Evolutionary conservation across 2,113 vertebrate genomes (phyloP), one percentile per base, ranked within the genome.

Genomic region (Prionailurus viverrinus): DNA sequence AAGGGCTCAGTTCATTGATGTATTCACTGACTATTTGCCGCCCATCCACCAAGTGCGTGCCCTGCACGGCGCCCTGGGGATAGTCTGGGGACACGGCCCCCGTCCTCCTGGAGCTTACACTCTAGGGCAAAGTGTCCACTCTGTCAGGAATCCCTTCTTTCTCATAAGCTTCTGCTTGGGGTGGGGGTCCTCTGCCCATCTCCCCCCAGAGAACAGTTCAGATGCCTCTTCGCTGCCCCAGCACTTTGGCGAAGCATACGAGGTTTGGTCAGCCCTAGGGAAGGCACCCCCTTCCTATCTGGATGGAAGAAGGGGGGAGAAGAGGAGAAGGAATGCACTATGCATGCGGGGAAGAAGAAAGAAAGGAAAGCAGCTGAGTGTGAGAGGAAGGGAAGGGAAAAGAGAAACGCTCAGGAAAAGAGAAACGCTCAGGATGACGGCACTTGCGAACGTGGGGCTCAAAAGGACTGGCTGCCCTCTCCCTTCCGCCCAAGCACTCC

Each of bases 31-130:
- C 31, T 19, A 51, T 73, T 36, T 83, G 58, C 61, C 48, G n/a
- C 4, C 4, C 3, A 2, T 51, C 8, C 33, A 36, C 21, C 7
- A 0, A 41, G 51, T 15, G 5, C 1, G 25, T n/a, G 15, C 39
- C 2, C 82, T 33, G 51, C 0, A 9, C n/a, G 1, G 12, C 41
- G 36, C 51, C 5, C 51, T n/a, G 8, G 88, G 86, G 66, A 36
- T 31, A 51, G 68, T 8, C 53, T 33, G 11, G 9, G 51, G 21
- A 45, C n/a, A 15, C 0, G 2, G 82, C 14, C 10, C 58, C 36
- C 53, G 89, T 4, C 36, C 65, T 69, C 61, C 36, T 58, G 14
- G 2, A 66, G 25, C 53, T 78, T 66, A 41, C 1, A 0, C 14
- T 80, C 78, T 69, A 31, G 14, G 55, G 69, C 61, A 61, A 55